phyloP scores from a whole-genome alignment of 2,888 invertebrate genomes.

The Oscheius myriophilus region DNA sequence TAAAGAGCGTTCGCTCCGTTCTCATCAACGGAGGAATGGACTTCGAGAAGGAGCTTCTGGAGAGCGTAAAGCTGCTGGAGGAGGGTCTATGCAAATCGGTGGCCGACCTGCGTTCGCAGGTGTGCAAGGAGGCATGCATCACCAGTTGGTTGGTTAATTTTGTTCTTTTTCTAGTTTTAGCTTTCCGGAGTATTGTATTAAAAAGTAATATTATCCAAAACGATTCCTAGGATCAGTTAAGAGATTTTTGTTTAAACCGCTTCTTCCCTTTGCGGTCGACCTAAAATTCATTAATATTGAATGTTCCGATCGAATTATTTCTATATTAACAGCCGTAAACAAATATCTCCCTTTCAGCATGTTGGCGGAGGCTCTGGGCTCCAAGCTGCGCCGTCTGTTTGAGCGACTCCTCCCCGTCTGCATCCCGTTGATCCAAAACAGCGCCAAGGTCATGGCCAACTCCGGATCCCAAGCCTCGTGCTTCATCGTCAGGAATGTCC shows the following conservation, averaged over 20 bases:
- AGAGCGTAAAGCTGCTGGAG: constrained; percentile 80
- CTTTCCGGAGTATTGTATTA: no score
- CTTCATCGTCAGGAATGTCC: constrained; percentile 45
- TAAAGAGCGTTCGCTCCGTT: constrained; percentile 34
- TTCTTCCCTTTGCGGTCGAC: no score
- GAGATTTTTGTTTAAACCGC: no score
- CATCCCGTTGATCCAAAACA: constrained; percentile 90
- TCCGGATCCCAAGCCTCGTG: constrained; percentile 28
- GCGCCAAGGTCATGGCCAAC: constrained; percentile 81
- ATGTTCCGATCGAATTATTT: no score
- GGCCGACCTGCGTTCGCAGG: constrained; percentile 89
- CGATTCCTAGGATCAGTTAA: no score
- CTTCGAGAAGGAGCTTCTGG: constrained; percentile 29
- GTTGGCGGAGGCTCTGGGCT: constrained; percentile 85
- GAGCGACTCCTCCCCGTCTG: constrained; percentile 84
- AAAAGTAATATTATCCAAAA: no score
- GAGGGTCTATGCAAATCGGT: constrained; percentile 84
- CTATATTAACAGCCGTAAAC: no score
- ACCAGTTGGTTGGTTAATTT: constrained; percentile 81
- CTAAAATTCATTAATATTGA: no score
- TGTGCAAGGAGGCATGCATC: constrained; percentile 93
- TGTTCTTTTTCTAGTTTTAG: no score
- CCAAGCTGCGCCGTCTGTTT: constrained; percentile 86
- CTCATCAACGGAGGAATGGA: constrained; percentile 33
- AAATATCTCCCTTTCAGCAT: constrained; percentile 73